Evolutionary conservation across 2,113 vertebrate genomes (phyloP), one percentile per base, ranked within the genome.

Genomic region (Microtus oregoni): DNA sequence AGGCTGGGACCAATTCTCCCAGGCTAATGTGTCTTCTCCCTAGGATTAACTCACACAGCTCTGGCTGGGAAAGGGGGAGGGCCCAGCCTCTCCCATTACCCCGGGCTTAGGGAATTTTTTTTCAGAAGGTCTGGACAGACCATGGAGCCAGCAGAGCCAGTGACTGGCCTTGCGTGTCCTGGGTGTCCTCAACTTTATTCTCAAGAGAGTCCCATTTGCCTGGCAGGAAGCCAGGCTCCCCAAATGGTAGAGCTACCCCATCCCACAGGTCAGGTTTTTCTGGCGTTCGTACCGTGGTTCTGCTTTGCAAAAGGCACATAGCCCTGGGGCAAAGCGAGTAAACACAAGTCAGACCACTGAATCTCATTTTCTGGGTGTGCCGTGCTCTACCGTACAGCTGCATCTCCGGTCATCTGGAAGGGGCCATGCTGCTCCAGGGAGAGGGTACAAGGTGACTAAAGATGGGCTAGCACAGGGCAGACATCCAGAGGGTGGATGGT

Each of bases 1-100:
- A 97, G 94, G 97, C 95, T 94, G 96, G 92, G 94, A 97, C 97
- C 77, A 88, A 97, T 97, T 97, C 97, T 94, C 92, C 58, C 50
- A 61, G 35, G 87, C 93, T 94, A 96, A 94, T 85, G 94, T 92
- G 91, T 94, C 97, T 95, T 93, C 94, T 93, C 79, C 82, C 81
- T 0, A 0, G 90, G 94, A 97, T 98, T 97, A 97, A 95, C 96
- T 97, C 97, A 97, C 52, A 52, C 61, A 89, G 86, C 70, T 86
- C 94, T 89, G 95, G 88, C 93, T 93, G 97, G 94, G 92, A 86
- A 82, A 82, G 63, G 58, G 96, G 77, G 81, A 73, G 92, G 87
- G 88, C 67, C n/a, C 0, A 0, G 76, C 76, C n/a, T 76, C 67
- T 91, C 86, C 89, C 82, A 78, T 35, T 35, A 75, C 89, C 82